Conservation (phyloP, 2,113 vertebrate species). For the Tupaia tana region DNA sequence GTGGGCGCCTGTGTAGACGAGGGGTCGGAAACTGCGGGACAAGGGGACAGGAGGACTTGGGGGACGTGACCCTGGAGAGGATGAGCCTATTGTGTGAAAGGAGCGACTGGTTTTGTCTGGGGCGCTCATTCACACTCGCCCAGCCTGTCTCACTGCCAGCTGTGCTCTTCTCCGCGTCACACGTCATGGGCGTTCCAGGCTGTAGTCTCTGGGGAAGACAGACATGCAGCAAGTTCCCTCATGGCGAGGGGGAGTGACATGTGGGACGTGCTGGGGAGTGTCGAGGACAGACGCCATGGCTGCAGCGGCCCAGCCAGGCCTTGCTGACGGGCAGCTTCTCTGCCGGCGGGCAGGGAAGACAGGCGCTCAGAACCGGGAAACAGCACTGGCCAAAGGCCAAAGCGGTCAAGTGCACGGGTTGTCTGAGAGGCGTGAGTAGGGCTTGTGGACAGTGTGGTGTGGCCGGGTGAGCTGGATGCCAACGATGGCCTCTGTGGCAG, state of each 20-base stretch:
- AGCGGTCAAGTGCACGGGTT: neutral
- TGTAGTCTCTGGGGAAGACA: neutral
- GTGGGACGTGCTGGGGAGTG: no score
- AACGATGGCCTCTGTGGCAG: neutral
- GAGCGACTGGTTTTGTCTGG: neutral
- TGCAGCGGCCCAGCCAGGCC: neutral
- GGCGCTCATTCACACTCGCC: neutral
- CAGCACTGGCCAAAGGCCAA: neutral
- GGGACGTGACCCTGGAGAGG: neutral
- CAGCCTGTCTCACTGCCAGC: neutral
- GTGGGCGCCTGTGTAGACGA: neutral
- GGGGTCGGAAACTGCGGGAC: neutral
- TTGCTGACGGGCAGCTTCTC: neutral
- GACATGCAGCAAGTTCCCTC: neutral
- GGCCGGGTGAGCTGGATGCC: neutral
- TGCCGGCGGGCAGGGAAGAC: neutral
- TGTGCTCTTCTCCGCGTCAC: accelerated
- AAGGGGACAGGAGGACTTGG: neutral
- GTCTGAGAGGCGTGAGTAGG: neutral
- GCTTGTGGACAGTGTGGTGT: accelerated
- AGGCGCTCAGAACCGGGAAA: neutral
- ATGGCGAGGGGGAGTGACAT: neutral
- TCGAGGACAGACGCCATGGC: no score
- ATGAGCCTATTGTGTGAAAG: accelerated
- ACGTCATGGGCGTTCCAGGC: neutral